Conservation (phyloP, 2,888 invertebrate species). For the Dicycla oo region DNA sequence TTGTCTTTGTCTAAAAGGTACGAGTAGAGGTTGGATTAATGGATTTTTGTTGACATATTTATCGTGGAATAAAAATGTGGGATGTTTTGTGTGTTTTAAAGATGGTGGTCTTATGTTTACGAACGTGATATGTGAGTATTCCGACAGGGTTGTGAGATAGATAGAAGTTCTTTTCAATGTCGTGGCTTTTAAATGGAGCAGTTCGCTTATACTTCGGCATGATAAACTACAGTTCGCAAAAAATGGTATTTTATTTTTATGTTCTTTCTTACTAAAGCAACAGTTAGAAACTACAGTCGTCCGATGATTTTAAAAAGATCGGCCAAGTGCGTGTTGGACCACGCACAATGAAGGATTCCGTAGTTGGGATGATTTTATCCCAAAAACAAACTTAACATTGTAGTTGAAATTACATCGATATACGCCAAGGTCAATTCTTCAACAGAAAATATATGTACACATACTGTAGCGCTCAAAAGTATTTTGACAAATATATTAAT, state of each 20-base stretch:
- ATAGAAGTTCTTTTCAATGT: background rate
- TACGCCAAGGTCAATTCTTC: too few relatives aligned
- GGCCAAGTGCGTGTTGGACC: too few relatives aligned
- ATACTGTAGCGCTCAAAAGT: too few relatives aligned
- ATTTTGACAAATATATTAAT: too few relatives aligned
- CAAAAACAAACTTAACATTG: too few relatives aligned
- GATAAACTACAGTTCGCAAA: background rate
- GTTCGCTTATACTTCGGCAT: background rate
- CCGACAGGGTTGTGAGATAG: background rate
- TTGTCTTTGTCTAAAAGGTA: constrained; percentile 25
- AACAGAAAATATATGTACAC: too few relatives aligned
- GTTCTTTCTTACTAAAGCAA: background rate
- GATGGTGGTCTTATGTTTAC: background rate
- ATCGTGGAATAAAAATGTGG: background rate
- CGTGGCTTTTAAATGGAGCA: background rate
- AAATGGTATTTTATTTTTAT: background rate
- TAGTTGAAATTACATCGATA: too few relatives aligned
- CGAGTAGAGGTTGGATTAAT: constrained; percentile 20
- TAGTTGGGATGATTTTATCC: too few relatives aligned
- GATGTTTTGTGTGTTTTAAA: background rate
- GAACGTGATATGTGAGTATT: background rate
- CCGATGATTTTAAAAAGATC: background rate
- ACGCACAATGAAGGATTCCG: too few relatives aligned
- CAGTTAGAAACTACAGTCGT: too few relatives aligned
- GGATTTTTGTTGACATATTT: constrained; percentile 3